Percentiles rank a stretch among this genome's conserved stretches.
Evolutionary conservation across 2,113 vertebrate genomes (phyloP).

Genomic region (Gulo gulo): DNA sequence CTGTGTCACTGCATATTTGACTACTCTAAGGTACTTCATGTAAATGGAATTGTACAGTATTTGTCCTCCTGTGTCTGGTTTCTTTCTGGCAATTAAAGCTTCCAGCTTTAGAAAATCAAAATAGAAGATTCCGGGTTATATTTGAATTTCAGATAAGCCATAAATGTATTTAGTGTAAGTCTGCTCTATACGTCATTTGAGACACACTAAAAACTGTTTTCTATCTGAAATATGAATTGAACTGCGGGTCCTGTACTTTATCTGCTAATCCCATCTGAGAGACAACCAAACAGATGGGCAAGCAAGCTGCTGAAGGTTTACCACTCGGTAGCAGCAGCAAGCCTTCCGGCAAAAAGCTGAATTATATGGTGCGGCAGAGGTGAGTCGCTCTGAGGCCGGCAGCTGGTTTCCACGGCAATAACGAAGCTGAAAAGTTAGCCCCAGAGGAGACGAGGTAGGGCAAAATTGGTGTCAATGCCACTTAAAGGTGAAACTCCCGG

Average conservation of each 20-base stretch:
- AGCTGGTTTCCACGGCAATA: conserved; percentile 23
- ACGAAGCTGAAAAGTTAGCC: not conserved
- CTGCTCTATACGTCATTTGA: not conserved
- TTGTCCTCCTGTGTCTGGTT: not conserved
- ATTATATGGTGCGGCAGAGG: not conserved
- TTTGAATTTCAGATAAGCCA: not conserved
- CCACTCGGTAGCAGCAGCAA: not conserved
- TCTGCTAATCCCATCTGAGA: not conserved
- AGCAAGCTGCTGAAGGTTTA: not conserved
- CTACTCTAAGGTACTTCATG: not conserved
- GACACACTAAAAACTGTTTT: not conserved
- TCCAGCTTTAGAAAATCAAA: not conserved
- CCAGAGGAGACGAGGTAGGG: not conserved
- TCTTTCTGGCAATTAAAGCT: not conserved
- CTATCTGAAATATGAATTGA: not conserved
- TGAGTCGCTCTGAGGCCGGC: not conserved
- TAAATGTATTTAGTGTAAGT: not conserved
- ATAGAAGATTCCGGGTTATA: not conserved
- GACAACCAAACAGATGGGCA: not conserved
- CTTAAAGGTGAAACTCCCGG: not conserved
- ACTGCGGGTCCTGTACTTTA: not conserved
- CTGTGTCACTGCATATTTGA: not conserved
- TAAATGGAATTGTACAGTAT: not conserved
- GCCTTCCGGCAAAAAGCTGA: not conserved
- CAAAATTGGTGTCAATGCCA: not conserved